Evolutionary conservation across 1,140 invertebrate species (phyloP).

Genomic region (Agrilus planipennis): DNA sequence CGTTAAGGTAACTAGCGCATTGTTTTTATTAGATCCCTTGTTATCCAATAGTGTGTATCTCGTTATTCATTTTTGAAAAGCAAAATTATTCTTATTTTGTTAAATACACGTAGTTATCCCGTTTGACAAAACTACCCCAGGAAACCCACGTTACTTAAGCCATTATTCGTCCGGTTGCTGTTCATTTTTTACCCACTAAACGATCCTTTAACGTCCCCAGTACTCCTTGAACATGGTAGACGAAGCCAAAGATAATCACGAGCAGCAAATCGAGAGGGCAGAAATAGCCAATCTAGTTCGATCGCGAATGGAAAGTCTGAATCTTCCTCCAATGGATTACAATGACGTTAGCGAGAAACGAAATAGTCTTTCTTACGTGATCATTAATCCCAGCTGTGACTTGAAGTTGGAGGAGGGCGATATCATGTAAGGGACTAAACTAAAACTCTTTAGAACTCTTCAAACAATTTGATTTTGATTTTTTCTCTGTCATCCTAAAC

Average conservation of each 20-base stretch:
- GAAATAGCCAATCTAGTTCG: conserved; percentile 91
- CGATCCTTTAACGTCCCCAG: conserved; percentile 37
- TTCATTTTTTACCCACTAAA: background rate
- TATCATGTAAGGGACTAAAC: conserved; percentile 62
- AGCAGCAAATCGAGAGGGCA: conserved; percentile 82
- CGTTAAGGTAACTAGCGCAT: too few species aligned
- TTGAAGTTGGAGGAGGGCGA: conserved; percentile 92
- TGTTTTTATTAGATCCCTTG: too few species aligned
- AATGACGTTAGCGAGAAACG: conserved; percentile 87
- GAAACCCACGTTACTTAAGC: too few species aligned
- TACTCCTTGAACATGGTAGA: conserved; percentile 70
- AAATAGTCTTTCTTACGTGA: conserved; percentile 90
- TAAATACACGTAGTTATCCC: too few species aligned
- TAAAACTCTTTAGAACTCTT: background rate
- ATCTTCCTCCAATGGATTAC: conserved; percentile 79
- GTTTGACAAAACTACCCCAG: too few species aligned
- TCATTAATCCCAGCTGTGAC: conserved; percentile 97
- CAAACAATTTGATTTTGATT: background rate
- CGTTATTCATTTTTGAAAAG: too few species aligned
- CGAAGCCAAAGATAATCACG: conserved; percentile 74
- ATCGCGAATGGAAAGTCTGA: conserved; percentile 86
- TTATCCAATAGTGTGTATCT: too few species aligned
- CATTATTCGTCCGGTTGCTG: too few species aligned
- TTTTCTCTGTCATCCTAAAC: background rate
- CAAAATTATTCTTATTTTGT: too few species aligned